Percentiles rank a stretch among this genome's conserved stretches.
These are phyloP conservation scores for Aporophyla nigra DNA, from an alignment of 2,888 invertebrate genomes.

Conservation along the genomic window DNA sequence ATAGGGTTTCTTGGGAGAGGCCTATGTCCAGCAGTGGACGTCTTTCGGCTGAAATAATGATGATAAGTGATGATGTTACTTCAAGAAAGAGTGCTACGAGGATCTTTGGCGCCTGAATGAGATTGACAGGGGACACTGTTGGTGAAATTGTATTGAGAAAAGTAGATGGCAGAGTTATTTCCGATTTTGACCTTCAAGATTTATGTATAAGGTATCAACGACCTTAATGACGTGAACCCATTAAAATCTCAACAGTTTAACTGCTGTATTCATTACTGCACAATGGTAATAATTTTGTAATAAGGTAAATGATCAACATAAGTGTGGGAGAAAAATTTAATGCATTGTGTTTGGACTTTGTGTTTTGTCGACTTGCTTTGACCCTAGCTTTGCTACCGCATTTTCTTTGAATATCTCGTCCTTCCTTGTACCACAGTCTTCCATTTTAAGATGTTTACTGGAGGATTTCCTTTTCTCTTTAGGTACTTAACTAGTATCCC, in stretches of 20 bases:
- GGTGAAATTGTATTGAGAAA: not conserved
- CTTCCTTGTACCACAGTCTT: not conserved
- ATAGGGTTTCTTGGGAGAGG: too few relatives aligned
- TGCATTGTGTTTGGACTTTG: constrained; percentile 30
- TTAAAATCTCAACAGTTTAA: constrained; percentile 10
- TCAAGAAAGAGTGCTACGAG: not conserved
- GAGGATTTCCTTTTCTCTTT: not conserved
- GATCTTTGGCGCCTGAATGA: not conserved
- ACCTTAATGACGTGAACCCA: constrained; percentile 27
- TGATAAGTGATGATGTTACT: too few relatives aligned
- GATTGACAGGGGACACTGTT: not conserved
- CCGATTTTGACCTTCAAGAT: not conserved
- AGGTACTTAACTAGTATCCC: too few relatives aligned
- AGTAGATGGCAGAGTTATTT: not conserved
- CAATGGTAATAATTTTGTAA: constrained; percentile 35
- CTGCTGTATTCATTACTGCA: constrained; percentile 26
- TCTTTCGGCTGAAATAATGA: too few relatives aligned
- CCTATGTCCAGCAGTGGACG: too few relatives aligned
- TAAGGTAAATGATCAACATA: constrained; percentile 33
- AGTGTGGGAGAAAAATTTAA: constrained; percentile 23
- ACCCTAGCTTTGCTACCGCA: not conserved
- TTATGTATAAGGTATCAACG: not conserved
- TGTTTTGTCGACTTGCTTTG: not conserved
- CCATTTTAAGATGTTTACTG: not conserved
- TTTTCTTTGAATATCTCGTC: too few relatives aligned